These are phyloP conservation scores for Sinocyclocheilus maitianheensis DNA, from an alignment of 2,113 vertebrate genomes.

Conservation along the genomic window DNA sequence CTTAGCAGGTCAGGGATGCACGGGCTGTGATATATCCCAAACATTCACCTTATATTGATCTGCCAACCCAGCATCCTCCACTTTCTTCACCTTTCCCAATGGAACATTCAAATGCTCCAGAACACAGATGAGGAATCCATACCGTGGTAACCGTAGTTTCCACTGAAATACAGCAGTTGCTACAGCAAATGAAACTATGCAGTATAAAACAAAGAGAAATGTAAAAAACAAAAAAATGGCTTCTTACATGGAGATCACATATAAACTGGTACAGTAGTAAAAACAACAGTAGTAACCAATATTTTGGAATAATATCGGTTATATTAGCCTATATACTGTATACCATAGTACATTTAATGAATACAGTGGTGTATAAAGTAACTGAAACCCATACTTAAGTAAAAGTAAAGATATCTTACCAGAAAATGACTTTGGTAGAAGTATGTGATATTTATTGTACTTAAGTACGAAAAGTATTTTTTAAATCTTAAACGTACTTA, in stretches of 20 bases:
- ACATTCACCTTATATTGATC: conserved; percentile 34
- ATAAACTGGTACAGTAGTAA: too few relatives aligned
- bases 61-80: conserved; percentile 2
- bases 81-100: conserved; percentile 8
- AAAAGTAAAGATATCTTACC: too few relatives aligned
- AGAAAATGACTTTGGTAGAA: too few relatives aligned
- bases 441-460: too few relatives aligned
- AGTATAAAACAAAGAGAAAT: not conserved
- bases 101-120: not conserved
- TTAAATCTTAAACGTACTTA: too few relatives aligned
- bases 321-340: too few relatives aligned
- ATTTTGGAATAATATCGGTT: too few relatives aligned
- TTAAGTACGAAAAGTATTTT: too few relatives aligned
- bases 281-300: too few relatives aligned
- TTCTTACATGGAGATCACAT: not conserved
- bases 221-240: not conserved
- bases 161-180: not conserved
- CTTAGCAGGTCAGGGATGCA: conserved; percentile 38
- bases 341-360: too few relatives aligned
- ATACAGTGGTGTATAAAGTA: too few relatives aligned
- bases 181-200: not conserved
- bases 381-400: too few relatives aligned
- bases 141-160: not conserved
- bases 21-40: not conserved
- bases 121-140: not conserved